A percentile compares a stretch with the other conserved stretches of the same genome.
Conservation (phyloP, 1,140 invertebrate species). For the Drosophila kohkoa region DNA sequence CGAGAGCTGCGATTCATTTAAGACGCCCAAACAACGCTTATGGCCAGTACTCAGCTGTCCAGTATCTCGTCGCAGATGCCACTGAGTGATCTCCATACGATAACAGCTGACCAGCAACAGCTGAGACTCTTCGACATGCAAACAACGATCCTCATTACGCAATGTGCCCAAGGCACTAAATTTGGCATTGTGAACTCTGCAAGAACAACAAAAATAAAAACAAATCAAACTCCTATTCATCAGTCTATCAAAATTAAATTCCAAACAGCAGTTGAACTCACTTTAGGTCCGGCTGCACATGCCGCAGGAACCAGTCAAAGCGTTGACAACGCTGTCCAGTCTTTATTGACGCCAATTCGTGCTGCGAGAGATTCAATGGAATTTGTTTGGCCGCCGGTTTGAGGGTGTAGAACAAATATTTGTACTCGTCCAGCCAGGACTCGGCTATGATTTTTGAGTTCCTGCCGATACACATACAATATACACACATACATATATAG, state of each 20-base stretch:
- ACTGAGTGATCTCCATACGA: constrained; percentile 56
- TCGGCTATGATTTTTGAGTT: constrained; percentile 92
- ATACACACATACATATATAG: constrained; percentile 42
- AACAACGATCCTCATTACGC: constrained; percentile 60
- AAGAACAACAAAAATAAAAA: neutral
- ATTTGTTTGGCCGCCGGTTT: constrained; percentile 66
- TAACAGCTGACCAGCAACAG: constrained; percentile 57
- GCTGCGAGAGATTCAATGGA: constrained; percentile 50
- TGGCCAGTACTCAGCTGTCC: constrained; percentile 47
- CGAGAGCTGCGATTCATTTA: neutral
- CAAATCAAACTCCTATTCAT: neutral
- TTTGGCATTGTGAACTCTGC: constrained; percentile 58
- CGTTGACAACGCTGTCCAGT: constrained; percentile 91
- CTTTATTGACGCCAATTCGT: constrained; percentile 86
- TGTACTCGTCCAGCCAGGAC: constrained; percentile 96
- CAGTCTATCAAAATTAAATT: constrained; percentile 21
- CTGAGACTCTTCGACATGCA: constrained; percentile 37
- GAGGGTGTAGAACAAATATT: constrained; percentile 89
- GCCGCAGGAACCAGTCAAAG: constrained; percentile 98
- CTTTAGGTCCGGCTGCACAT: constrained; percentile 87
- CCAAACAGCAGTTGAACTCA: constrained; percentile 45
- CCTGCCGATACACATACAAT: constrained; percentile 86
- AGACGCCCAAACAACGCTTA: constrained; percentile 41
- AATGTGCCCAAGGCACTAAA: constrained; percentile 61
- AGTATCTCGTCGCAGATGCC: constrained; percentile 56